These are phyloP conservation scores for Lutraria rhynchaena DNA, from an alignment of 1,140 invertebrate species.

Conservation along the genomic window DNA sequence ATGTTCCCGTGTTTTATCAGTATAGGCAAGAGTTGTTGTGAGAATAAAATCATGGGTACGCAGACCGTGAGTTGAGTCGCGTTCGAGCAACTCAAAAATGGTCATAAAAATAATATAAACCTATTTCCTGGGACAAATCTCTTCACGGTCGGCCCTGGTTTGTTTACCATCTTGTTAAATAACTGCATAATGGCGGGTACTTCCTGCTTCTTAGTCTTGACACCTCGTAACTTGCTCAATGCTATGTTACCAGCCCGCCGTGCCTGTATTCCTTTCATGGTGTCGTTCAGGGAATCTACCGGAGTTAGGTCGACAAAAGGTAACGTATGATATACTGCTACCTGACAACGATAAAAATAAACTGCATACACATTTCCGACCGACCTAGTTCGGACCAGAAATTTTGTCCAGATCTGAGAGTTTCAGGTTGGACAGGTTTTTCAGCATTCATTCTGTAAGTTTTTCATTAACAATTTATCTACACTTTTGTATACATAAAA, in stretches of 20 bases:
- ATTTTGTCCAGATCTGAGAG: too few species aligned
- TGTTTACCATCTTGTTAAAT: conserved; percentile 57
- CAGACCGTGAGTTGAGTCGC: too few species aligned
- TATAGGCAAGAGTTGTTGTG: too few species aligned
- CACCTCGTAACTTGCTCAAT: conserved; percentile 40
- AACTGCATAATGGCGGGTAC: conserved; percentile 54
- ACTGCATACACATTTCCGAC: too few species aligned
- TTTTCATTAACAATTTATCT: too few species aligned
- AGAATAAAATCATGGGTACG: too few species aligned
- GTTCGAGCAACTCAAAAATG: too few species aligned
- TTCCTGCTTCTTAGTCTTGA: conserved; percentile 44
- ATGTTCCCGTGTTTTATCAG: too few species aligned
- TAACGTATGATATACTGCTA: conserved; percentile 67
- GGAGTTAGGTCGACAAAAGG: conserved; percentile 65
- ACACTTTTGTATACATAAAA: too few species aligned
- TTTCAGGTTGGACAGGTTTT: too few species aligned
- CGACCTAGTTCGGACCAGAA: too few species aligned
- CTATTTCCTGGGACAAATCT: not conserved
- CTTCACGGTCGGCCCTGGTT: conserved; percentile 11
- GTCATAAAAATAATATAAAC: not conserved
- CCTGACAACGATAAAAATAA: conserved; percentile 46
- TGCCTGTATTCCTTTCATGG: conserved; percentile 54
- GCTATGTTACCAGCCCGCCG: conserved; percentile 52
- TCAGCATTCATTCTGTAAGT: too few species aligned
- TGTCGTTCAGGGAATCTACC: conserved; percentile 18